Base-by-base conservation (phyloP, 2,113 vertebrate species). In the Passer domesticus region DNA sequence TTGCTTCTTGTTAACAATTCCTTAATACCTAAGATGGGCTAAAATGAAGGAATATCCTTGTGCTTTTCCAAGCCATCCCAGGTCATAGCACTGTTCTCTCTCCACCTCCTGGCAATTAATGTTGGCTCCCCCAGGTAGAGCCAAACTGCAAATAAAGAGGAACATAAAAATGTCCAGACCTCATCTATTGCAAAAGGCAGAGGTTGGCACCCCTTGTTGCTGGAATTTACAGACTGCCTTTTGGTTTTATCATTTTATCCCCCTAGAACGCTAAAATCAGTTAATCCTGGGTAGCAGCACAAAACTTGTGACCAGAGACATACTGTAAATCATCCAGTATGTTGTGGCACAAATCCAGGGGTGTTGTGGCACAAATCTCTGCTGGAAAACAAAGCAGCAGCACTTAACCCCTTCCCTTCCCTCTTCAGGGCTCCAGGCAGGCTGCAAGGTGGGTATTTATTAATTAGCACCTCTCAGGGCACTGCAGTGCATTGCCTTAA, bases 211-310 rank as follows among this genome's bases (percentile, higher is more conserved):
- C 52, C 28, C 64, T 93, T 90, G 52, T 77, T 91, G 43, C 82
- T 83, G 58, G 24, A 37, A 95, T 94, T 95, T 96, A 86, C 16
- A 22, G 86, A 37, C 52, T 94, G 39, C 37, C 74, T 93, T 94
- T 91, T 33, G 55, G 74, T 87, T 94, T 88, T 86, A 88, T 66
- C 24, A 66, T 88, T 90, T 86, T 93, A 83, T 90, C 87, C 92
- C 35, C 30, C 74, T 60, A 92, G 86, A 82, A 46, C 25, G 31
- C 75, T 66, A 81, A 58, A 95, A 93, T 89, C 41, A 66, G 66
- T 85, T 46, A 94, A 88, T 86, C 84, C 87, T 95, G 60, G 89
- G 82, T 84, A 44, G 83, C 76, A 69, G 55, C 70, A 46, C 60
- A 75, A 64, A 95, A 60, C 22, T 74, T 21, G 52, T 7, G 15